A percentile compares a stretch with the other conserved stretches of the same genome.
Conservation (phyloP, 2,888 invertebrate species). For the Amblyjoppa proteus region DNA sequence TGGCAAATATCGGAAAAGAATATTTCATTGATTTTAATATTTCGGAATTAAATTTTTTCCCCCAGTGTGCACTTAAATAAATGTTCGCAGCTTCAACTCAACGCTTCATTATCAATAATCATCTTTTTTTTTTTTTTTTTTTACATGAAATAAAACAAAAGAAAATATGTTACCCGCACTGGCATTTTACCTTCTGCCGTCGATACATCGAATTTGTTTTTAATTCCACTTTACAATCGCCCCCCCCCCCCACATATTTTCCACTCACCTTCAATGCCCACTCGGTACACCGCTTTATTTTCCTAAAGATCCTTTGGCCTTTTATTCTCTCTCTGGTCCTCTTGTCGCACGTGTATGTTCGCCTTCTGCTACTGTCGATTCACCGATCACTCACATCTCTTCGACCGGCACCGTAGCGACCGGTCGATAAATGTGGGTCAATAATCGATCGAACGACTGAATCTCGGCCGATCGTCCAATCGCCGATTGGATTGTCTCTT, state of each 20-base stretch:
- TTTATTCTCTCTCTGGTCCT: slow-evolving; percentile 21
- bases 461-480: not conserved
- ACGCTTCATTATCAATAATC: too few relatives aligned
- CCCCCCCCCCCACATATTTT: not conserved
- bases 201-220: not conserved
- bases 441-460: slow-evolving; percentile 11
- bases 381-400: slow-evolving; percentile 57
- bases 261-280: slow-evolving; percentile 54
- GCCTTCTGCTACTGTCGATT: slow-evolving; percentile 43
- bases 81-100: too few relatives aligned
- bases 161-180: not conserved
- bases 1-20: too few relatives aligned
- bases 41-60: too few relatives aligned
- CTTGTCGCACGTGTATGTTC: slow-evolving; percentile 30
- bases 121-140: too few relatives aligned
- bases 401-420: slow-evolving; percentile 19
- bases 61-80: too few relatives aligned
- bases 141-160: not conserved
- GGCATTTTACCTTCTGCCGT: not conserved
- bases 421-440: slow-evolving; percentile 14
- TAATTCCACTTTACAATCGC: not conserved
- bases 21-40: too few relatives aligned
- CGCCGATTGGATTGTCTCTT: slow-evolving; percentile 18
- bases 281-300: slow-evolving; percentile 53
- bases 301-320: slow-evolving; percentile 47